Evolutionary conservation across 1,140 invertebrate genomes (phyloP).

Genomic region (Platorchestia sp.): DNA sequence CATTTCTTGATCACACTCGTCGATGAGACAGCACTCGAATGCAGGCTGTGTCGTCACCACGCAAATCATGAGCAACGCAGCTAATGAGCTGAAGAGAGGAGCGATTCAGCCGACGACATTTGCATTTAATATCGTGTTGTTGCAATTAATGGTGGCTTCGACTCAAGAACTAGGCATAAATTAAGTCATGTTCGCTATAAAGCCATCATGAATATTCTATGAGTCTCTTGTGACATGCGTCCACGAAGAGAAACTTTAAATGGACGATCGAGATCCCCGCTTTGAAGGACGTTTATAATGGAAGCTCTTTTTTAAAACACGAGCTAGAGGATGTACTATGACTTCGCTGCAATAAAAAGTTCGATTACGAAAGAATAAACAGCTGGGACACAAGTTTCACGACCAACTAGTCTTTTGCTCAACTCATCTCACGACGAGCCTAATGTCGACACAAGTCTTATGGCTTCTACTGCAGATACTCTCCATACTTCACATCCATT

Average conservation of each 20-base stretch:
- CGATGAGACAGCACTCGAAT: neutral
- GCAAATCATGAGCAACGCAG: neutral
- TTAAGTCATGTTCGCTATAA: neutral
- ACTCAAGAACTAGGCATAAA: neutral
- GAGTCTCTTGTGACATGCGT: neutral
- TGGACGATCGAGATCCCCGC: neutral
- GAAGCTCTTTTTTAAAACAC: neutral
- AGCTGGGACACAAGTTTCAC: neutral
- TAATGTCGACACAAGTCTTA: too few relatives aligned
- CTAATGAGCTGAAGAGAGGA: conserved; percentile 11
- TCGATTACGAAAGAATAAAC: neutral
- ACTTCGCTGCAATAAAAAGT: neutral
- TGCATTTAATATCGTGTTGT: conserved; percentile 23
- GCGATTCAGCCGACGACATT: neutral
- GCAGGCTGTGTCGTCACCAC: neutral
- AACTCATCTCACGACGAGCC: too few relatives aligned
- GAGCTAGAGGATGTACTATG: neutral
- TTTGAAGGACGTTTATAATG: neutral
- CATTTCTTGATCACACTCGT: neutral
- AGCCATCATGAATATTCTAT: neutral
- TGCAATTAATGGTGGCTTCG: conserved; percentile 6
- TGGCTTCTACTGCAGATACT: too few relatives aligned
- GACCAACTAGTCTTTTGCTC: too few relatives aligned
- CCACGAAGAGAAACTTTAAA: neutral
- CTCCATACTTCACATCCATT: too few relatives aligned